Percentiles rank a stretch among this genome's conserved stretches.
These are phyloP conservation scores for Taurulus bubalis DNA, from an alignment of 2,113 vertebrate species.

Conservation along the genomic window DNA sequence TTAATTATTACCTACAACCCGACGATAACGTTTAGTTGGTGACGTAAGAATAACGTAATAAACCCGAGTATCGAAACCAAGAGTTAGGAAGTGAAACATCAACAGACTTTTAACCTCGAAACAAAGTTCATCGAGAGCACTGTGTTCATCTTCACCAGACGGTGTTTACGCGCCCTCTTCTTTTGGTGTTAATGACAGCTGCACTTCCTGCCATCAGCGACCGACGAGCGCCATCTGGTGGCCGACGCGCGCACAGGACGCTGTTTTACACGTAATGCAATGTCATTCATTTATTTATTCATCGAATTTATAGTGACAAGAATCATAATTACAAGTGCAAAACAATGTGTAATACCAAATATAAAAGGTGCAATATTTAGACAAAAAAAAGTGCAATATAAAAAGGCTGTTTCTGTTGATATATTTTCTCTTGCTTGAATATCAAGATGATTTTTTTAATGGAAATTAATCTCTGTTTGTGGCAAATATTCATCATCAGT, in stretches of 20 bases:
- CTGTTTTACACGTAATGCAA: no score
- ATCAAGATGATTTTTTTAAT: background rate
- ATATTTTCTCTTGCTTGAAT: no score
- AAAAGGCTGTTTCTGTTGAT: background rate
- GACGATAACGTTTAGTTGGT: no score
- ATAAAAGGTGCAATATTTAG: background rate
- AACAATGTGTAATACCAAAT: background rate
- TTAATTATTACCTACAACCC: no score
- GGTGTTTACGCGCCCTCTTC: conserved; percentile 31
- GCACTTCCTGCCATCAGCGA: conserved; percentile 21
- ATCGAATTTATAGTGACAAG: background rate
- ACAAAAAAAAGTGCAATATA: background rate
- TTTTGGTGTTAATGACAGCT: conserved; percentile 1
- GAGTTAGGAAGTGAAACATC: fast-evolving
- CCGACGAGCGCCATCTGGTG: conserved; percentile 62
- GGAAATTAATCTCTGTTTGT: no score
- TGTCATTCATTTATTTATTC: background rate
- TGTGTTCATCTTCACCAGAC: no score
- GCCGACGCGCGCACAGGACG: background rate
- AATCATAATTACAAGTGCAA: background rate
- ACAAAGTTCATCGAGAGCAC: background rate
- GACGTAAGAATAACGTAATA: no score
- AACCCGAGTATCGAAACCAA: background rate
- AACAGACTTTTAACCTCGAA: no score
- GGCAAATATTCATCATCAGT: background rate